These are phyloP conservation scores for Plebejus anna DNA, from an alignment of 2,888 invertebrate genomes.

Conservation along the genomic window DNA sequence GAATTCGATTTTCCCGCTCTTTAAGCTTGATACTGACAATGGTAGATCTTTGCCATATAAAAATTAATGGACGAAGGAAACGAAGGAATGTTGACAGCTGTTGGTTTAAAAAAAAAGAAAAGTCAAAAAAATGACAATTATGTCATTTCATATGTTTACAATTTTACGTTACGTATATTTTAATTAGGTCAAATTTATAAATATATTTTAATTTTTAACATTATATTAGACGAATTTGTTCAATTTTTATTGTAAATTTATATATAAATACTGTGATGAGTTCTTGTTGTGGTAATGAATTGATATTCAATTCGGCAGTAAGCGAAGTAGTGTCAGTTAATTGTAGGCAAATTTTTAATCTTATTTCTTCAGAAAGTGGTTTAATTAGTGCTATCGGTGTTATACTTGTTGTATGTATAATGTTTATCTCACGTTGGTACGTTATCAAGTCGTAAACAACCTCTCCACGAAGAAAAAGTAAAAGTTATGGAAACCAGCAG, in stretches of 20 bases:
- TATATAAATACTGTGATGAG: conserved; percentile 59
- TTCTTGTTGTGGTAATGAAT: conserved; percentile 73
- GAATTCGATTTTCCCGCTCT: not conserved
- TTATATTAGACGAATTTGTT: conserved; percentile 38
- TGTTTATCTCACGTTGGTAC: conserved; percentile 43
- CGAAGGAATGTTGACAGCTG: not conserved
- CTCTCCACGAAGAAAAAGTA: conserved; percentile 43
- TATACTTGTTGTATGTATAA: conserved; percentile 47
- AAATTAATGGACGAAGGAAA: too few species aligned
- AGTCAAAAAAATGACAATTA: conserved; percentile 31
- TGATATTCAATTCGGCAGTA: conserved; percentile 63
- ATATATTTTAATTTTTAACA: conserved; percentile 37
- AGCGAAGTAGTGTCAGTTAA: conserved; percentile 62
- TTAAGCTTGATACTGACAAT: not conserved
- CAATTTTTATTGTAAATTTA: conserved; percentile 38
- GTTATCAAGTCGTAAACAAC: conserved; percentile 35
- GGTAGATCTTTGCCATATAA: not conserved
- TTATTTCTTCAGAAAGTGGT: conserved; percentile 51
- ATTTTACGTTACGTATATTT: conserved; percentile 45
- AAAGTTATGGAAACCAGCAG: conserved; percentile 48
- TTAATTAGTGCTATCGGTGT: conserved; percentile 51
- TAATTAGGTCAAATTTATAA: conserved; percentile 61
- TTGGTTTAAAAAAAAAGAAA: not conserved
- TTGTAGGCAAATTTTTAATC: conserved; percentile 55
- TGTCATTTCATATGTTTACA: conserved; percentile 68